Conservation (phyloP, 2,888 invertebrate species). For the Cephus runcator region DNA sequence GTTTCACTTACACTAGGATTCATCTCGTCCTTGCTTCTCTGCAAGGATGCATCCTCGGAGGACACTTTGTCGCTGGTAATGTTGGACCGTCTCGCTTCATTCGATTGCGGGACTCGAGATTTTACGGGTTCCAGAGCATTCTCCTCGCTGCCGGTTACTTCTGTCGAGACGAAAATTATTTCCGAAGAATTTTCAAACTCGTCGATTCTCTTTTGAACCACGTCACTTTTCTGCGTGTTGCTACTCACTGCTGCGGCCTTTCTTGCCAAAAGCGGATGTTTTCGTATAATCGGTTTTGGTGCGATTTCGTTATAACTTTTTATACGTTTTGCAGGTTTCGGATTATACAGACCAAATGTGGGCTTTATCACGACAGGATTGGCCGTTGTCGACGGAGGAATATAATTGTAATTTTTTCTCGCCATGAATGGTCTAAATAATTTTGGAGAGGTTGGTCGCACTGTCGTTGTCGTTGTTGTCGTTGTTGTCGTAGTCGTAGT, state of each 20-base stretch:
- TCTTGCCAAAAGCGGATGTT: constrained; percentile 44
- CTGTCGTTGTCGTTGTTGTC: constrained; percentile 34
- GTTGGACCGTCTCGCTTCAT: neutral
- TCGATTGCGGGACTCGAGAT: constrained; percentile 3
- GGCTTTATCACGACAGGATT: constrained; percentile 56
- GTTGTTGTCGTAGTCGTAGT: constrained; percentile 34
- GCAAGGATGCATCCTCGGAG: neutral
- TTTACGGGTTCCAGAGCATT: constrained; percentile 29
- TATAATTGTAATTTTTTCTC: constrained; percentile 53
- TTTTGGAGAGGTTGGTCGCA: constrained; percentile 43
- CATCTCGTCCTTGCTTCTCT: neutral
- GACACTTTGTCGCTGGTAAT: neutral
- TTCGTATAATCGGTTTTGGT: constrained; percentile 57
- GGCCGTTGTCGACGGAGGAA: constrained; percentile 55
- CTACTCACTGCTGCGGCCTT: constrained; percentile 29
- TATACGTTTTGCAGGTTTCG: constrained; percentile 55
- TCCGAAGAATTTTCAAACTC: constrained; percentile 13
- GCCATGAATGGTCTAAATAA: constrained; percentile 53
- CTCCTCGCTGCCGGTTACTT: constrained; percentile 29
- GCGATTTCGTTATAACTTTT: constrained; percentile 58
- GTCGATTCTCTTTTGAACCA: constrained; percentile 8
- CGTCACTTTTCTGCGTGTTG: neutral
- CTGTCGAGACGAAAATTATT: constrained; percentile 13
- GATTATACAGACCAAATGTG: constrained; percentile 46
- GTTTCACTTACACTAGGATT: neutral